These are phyloP conservation scores for Cristatella mucedo DNA, from an alignment of 2,888 invertebrate species.

Conservation along the genomic window DNA sequence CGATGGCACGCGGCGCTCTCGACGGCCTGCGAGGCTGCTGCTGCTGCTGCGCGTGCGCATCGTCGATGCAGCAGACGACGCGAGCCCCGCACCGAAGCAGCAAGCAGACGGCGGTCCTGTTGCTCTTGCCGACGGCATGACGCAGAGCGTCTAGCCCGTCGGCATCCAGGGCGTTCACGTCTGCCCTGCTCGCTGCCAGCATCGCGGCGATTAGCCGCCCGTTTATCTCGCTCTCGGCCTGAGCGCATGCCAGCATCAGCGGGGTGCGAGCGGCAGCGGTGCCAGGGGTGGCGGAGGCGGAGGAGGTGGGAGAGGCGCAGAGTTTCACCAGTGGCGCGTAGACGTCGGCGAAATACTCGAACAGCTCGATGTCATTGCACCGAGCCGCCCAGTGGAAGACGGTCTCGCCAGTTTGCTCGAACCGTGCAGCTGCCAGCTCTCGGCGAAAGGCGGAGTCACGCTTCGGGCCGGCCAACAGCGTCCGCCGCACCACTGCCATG, in stretches of 20 bases:
- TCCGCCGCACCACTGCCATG: neutral
- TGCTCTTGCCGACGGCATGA: constrained; percentile 6
- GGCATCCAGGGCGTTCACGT: constrained; percentile 3
- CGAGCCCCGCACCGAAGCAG: neutral
- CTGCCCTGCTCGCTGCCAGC: neutral
- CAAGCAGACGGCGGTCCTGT: constrained; percentile 1
- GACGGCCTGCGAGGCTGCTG: no score
- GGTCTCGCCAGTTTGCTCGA: no score
- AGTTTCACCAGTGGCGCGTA: no score
- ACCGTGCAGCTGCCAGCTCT: no score
- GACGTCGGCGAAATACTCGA: no score
- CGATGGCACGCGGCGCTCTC: no score
- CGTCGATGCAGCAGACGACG: no score
- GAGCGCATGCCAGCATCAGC: no score
- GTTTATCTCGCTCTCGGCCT: constrained; percentile 1
- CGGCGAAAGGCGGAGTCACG: constrained; percentile 8
- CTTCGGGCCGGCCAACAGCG: neutral
- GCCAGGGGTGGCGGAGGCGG: no score
- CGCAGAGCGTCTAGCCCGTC: constrained; percentile 6
- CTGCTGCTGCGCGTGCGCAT: no score
- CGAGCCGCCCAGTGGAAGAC: constrained; percentile 8
- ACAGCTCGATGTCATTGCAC: constrained; percentile 7
- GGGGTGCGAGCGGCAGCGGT: no score
- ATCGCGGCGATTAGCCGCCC: neutral
- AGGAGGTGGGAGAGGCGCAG: no score